Conservation (phyloP, 2,113 vertebrate genomes). For the Notarius lentiginosus region DNA sequence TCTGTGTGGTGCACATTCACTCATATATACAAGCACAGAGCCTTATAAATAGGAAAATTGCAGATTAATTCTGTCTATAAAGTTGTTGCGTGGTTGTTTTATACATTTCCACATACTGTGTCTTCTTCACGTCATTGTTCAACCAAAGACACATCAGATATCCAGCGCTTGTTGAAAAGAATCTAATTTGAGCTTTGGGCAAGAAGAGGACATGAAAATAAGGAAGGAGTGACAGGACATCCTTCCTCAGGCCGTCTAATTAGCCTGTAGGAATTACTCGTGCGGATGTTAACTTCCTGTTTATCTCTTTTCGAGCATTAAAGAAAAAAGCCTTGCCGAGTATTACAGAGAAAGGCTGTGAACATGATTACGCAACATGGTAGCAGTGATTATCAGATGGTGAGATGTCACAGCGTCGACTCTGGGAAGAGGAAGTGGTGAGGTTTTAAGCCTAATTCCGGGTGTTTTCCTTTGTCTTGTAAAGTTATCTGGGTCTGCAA, state of each 20-base stretch:
- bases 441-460: background rate
- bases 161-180: background rate
- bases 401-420: background rate
- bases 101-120: background rate
- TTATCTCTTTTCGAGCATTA: background rate
- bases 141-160: background rate
- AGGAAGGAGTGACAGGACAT: background rate
- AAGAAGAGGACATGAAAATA: background rate
- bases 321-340: background rate
- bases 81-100: background rate
- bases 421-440: background rate
- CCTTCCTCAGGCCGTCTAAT: background rate
- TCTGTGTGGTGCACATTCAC: background rate
- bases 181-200: background rate
- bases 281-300: constrained; percentile 19
- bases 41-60: background rate
- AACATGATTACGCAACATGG: background rate
- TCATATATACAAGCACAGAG: background rate
- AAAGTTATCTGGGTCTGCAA: constrained; percentile 5
- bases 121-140: background rate
- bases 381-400: constrained; percentile 18
- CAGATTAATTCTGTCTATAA: background rate
- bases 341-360: background rate
- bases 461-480: background rate
- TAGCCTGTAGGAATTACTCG: constrained; percentile 7